Base-by-base conservation (phyloP, 2,113 vertebrate species). In the Redunca redunca region DNA sequence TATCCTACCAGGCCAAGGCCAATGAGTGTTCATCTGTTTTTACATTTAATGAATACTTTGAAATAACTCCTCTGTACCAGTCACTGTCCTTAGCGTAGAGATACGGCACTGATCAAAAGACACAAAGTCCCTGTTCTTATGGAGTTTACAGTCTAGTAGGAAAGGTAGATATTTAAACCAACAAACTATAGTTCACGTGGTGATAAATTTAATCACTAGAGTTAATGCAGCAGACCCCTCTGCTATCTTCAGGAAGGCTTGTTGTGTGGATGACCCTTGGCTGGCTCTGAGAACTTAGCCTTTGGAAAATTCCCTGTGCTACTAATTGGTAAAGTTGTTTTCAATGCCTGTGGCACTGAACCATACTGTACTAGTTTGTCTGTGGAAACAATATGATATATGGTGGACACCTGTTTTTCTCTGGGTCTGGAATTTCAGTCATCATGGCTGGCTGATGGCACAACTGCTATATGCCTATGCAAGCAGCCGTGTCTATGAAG, bases 391-490 rank as follows among this genome's bases (percentile, higher is more conserved):
- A 5, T 19, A 7, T 6, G 28, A n/a, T 19, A 4, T n/a, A 33
- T 25, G 6, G 1, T 80, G 16, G n/a, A 91, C 12, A 62, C 4
- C 21, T n/a, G 30, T 40, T 80, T 95, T 55, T 9, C 57, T 58
- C 8, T 12, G 7, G 50, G 10, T n/a, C 25, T 64, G 13, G 3
- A 93, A 17, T 43, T 82, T 82, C 19, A 40, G 33, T 16, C 43
- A 48, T 74, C 6, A 12, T 30, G 6, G 5, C 30, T 36, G 21
- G 28, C 26, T 43, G 36, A 12, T 28, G 28, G 13, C 30, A 43
- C 2, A 67, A 3, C 13, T 26, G 33, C 13, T 36, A 25, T 52
- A 15, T 55, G 3, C 43, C 7, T 53, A 14, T 0, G 0, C 2
- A 1, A 87, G 57, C 19, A 55, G 8, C 15, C 13, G 16, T 86